These are phyloP conservation scores for Zaprionus capensis DNA, from an alignment of 1,140 invertebrate genomes.

Conservation along the genomic window DNA sequence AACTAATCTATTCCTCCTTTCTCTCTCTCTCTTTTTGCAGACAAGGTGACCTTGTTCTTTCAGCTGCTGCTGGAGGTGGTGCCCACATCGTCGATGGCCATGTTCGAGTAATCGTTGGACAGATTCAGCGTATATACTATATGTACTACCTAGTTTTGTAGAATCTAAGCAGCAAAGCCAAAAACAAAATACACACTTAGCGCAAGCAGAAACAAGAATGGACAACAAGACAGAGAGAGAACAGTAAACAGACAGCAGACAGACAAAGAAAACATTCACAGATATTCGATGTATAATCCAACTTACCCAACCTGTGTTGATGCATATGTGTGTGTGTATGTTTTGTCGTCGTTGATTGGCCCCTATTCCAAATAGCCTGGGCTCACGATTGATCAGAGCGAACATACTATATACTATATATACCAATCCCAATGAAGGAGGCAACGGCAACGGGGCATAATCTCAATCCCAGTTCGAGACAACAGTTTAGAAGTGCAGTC, in stretches of 20 bases:
- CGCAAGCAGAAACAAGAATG: slow-evolving; percentile 14
- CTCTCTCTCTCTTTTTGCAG: slow-evolving; percentile 86
- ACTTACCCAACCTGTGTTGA: neutral
- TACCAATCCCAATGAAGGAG: slow-evolving; percentile 37
- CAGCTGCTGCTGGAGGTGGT: slow-evolving; percentile 96
- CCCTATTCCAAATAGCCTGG: slow-evolving; percentile 59
- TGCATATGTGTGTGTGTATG: slow-evolving; percentile 18
- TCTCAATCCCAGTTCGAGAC: neutral
- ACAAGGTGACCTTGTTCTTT: slow-evolving; percentile 94
- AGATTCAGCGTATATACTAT: slow-evolving; percentile 3
- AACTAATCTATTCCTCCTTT: slow-evolving; percentile 1
- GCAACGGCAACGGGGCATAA: neutral
- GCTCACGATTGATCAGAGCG: slow-evolving; percentile 38
- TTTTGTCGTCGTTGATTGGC: slow-evolving; percentile 37
- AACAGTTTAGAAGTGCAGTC: neutral
- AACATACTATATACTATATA: slow-evolving; percentile 30
- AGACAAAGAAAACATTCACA: slow-evolving; percentile 36
- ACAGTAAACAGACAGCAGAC: neutral
- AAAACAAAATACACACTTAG: slow-evolving; percentile 21
- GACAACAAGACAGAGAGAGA: neutral
- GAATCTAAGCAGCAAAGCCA: slow-evolving; percentile 27
- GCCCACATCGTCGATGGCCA: slow-evolving; percentile 90
- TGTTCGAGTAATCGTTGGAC: slow-evolving; percentile 71
- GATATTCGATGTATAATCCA: slow-evolving; percentile 16
- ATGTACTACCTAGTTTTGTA: slow-evolving; percentile 6